These are phyloP conservation scores for Solenopsis fugax DNA, from an alignment of 1,140 invertebrate genomes.

Conservation along the genomic window DNA sequence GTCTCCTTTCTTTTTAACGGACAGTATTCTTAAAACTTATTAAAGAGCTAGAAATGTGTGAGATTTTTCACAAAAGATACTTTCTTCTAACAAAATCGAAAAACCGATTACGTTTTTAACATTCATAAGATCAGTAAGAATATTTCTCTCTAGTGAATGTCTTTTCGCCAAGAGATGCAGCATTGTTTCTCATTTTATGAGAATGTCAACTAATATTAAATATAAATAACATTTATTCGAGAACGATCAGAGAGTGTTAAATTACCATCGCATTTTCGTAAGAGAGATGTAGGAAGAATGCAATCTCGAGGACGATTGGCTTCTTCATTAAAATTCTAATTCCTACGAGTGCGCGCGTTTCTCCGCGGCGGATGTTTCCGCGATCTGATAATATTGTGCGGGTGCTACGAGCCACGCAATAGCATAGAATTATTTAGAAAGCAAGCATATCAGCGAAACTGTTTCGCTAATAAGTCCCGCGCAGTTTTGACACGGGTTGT, in stretches of 20 bases:
- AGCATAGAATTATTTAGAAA: constrained; percentile 55
- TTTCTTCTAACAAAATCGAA: neutral
- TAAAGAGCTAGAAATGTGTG: neutral
- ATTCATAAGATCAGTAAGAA: neutral
- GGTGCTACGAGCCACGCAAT: constrained; percentile 46
- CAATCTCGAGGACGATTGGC: constrained; percentile 38
- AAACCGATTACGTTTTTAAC: neutral
- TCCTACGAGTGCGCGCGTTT: constrained; percentile 25
- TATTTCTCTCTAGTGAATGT: too few relatives aligned
- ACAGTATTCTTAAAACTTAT: neutral
- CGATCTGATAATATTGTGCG: constrained; percentile 55
- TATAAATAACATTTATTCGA: neutral
- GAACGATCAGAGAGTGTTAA: neutral
- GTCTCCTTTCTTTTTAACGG: too few relatives aligned
- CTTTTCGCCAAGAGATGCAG: too few relatives aligned
- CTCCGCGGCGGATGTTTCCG: constrained; percentile 55
- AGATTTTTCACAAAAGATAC: neutral
- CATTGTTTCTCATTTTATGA: neutral
- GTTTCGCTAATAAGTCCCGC: constrained; percentile 45
- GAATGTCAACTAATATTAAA: constrained; percentile 13
- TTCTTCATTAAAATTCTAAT: constrained; percentile 43
- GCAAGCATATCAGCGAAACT: constrained; percentile 50
- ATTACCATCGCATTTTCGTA: neutral
- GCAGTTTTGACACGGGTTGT: neutral
- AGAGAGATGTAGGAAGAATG: constrained; percentile 67